Percentiles rank a stretch among this genome's conserved stretches.
These are phyloP conservation scores for Psittacula echo DNA, from an alignment of 2,797 vertebrate species.

Conservation along the genomic window DNA sequence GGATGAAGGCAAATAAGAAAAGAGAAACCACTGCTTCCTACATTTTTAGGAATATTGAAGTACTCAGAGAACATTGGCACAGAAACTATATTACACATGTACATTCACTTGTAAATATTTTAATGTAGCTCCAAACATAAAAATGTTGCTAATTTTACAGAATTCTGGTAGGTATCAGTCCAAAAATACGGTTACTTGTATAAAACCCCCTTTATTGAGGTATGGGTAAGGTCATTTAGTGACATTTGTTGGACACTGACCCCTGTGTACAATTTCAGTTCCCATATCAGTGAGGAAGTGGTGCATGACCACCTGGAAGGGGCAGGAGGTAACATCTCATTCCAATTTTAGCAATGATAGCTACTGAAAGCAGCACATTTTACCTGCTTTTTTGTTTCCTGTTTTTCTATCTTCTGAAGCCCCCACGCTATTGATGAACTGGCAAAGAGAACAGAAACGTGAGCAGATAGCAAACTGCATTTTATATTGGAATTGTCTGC, in stretches of 20 bases:
- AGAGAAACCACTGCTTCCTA: slow-evolving; percentile 14
- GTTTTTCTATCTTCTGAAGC: neutral
- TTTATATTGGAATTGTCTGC: neutral
- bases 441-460: neutral
- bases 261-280: neutral
- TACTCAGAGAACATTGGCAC: neutral
- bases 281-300: neutral
- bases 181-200: neutral
- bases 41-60: neutral
- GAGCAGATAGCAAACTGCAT: neutral
- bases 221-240: neutral
- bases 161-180: neutral
- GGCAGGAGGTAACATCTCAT: neutral
- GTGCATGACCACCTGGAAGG: neutral
- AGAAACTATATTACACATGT: slow-evolving; percentile 1
- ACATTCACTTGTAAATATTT: slow-evolving; percentile 49
- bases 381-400: neutral
- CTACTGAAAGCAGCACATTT: neutral
- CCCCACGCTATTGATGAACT: neutral
- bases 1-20: neutral
- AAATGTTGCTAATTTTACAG: neutral
- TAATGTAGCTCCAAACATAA: slow-evolving; percentile 15
- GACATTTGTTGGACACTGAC: neutral
- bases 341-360: neutral
- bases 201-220: neutral